Conservation (phyloP, 2,888 invertebrate genomes). For the Pharmacophagus antenor region DNA sequence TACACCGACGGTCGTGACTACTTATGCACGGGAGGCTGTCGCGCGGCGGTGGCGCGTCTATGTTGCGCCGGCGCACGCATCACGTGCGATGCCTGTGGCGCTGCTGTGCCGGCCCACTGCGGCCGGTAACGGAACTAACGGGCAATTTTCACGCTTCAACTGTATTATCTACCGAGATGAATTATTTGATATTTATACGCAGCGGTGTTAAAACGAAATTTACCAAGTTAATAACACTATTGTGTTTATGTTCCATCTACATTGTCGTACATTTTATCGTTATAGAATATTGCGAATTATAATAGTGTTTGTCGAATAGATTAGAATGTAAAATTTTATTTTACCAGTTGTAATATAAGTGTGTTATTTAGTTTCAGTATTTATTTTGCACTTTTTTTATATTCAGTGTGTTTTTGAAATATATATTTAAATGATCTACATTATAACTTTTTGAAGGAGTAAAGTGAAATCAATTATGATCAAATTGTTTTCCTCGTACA, state of each 20-base stretch:
- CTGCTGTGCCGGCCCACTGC: constrained; percentile 54
- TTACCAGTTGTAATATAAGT: neutral
- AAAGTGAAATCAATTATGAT: neutral
- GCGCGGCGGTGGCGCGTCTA: constrained; percentile 70
- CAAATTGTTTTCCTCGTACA: neutral
- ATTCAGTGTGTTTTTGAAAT: too few relatives aligned
- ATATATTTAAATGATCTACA: too few relatives aligned
- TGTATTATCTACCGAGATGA: constrained; percentile 46
- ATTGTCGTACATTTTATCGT: constrained; percentile 10
- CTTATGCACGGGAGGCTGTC: constrained; percentile 72
- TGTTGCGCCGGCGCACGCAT: constrained; percentile 71
- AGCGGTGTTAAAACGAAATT: constrained; percentile 29
- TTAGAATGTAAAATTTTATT: neutral
- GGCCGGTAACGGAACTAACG: constrained; percentile 61
- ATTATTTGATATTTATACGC: constrained; percentile 38
- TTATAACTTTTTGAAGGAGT: neutral
- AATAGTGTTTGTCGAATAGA: neutral
- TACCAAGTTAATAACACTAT: constrained; percentile 21
- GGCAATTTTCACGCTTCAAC: constrained; percentile 61
- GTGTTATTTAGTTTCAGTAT: neutral
- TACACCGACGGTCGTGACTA: constrained; percentile 49
- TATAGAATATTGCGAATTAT: neutral
- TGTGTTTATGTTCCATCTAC: constrained; percentile 10
- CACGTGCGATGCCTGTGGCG: constrained; percentile 70
- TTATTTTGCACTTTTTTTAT: neutral